Conservation (phyloP, 2,888 invertebrate genomes). For the Emmelina monodactyla region DNA sequence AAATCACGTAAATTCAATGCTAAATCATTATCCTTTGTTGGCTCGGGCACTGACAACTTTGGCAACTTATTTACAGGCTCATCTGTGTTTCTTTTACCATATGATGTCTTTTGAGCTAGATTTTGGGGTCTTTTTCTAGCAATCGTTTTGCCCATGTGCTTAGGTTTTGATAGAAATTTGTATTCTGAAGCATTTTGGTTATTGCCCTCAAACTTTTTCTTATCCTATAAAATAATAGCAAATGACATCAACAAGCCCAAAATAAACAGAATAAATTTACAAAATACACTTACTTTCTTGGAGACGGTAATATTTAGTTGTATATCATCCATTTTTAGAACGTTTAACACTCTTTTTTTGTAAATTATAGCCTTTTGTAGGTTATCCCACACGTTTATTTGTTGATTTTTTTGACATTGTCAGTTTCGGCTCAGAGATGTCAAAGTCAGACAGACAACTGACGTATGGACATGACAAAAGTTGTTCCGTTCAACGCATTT, state of each 20-base stretch:
- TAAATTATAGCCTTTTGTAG: too few species aligned
- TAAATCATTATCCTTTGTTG: constrained; percentile 25
- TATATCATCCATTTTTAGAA: constrained; percentile 50
- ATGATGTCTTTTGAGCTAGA: constrained; percentile 19
- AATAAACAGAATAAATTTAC: background rate
- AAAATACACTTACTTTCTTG: constrained; percentile 32
- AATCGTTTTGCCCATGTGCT: constrained; percentile 49
- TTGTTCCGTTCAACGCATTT: too few species aligned
- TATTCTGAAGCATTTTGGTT: constrained; percentile 37
- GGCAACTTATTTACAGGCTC: constrained; percentile 35
- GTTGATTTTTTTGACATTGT: too few species aligned
- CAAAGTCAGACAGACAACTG: too few species aligned
- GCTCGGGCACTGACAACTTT: constrained; percentile 21
- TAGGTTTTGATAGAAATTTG: constrained; percentile 47
- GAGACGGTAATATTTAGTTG: constrained; percentile 50
- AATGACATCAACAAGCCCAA: background rate
- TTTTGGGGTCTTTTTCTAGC: constrained; percentile 50
- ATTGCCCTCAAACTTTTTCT: constrained; percentile 24
- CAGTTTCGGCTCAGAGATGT: too few species aligned
- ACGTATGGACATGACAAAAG: too few species aligned
- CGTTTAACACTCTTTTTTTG: constrained; percentile 16
- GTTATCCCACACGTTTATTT: too few species aligned
- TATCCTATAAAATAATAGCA: constrained; percentile 20
- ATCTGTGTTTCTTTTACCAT: constrained; percentile 23
- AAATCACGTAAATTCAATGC: constrained; percentile 39